Base-by-base conservation (phyloP, 2,797 vertebrate species). In the Hafferia zeledoni region DNA sequence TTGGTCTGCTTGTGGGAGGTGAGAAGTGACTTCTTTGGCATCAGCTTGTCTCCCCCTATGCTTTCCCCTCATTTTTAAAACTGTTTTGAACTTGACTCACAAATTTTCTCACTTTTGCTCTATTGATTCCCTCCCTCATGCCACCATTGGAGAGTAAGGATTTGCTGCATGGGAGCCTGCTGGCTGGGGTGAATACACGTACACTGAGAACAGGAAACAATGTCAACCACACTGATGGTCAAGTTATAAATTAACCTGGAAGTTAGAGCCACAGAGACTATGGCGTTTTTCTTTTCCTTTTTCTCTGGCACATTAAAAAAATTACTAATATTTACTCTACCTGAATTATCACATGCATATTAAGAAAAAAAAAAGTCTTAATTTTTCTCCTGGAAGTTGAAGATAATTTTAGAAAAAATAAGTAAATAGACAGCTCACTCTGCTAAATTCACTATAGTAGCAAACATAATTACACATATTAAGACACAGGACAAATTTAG, bases 41-140 rank as follows among this genome's bases (percentile, higher is more conserved):
- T 20, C 35, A 30, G 10, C 83, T 55, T 2, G 1, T 27, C 8
- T 50, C 30, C 1, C 6, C 6, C 39, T 16, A 24, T 15, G 3
- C 27, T 57, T 71, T 30, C 24, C 27, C 27, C 18, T 71, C 31
- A n/a, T 12, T 85, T 90, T 64, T 64, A 71, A 33, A 78, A 35
- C 9, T 64, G 31, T 10, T 83, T 80, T 86, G 50, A 33, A n/a
- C 23, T 25, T 55, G 63, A 71, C 22, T 30, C 59, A 87, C 30
- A 69, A 33, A 24, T 79, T 75, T 81, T 83, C 43, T 63, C 5
- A 2, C 39, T 55, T 81, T 57, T 74, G 52, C 11, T 63, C 8
- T 61, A 84, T 20, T 25, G 25, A 30, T 60, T 76, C 15, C 44
- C 18, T 82, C 33, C 11, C 17, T 7, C 9, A 0, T 20, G 8